Base-by-base conservation (phyloP, 2,888 invertebrate species). In the Macrophya alboannulata region DNA sequence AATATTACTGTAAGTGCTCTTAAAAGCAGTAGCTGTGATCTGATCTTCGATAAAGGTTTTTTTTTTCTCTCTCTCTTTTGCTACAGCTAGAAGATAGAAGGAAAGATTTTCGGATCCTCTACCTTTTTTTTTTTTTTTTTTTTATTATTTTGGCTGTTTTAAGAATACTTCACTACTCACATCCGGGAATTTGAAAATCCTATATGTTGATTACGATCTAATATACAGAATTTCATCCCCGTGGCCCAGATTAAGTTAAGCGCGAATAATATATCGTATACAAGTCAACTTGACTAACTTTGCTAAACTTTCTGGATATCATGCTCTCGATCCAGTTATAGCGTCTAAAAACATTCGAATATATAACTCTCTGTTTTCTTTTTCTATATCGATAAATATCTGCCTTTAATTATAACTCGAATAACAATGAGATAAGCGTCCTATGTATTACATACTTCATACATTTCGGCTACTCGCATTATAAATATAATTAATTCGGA, bases 141-240 rank as follows among this genome's bases (percentile, higher is more conserved):
- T 31, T 21, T 25, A n/a, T 21, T 37, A 45, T 17, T 45, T 62
- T 21, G 37, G 45, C 82, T 48, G 10, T 83, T 51, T n/a, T 25
- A 62, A 81, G 62, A 77, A 81, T 81, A 62, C 81, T 21, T 43
- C 37, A 21, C 68, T 83, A 83, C 40, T 88, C 87, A 85, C 74
- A 84, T 88, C 86, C 84, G 87, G 86, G 86, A 90, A 90, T 89
- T 89, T 86, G 85, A 89, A 90, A 90, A 89, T 89, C 87, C 89
- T 90, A 90, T 87, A 86, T 89, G 68, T 71, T 83, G 83, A 48
- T 83, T 68, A 71, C 37, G 43, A 37, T 68, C 83, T 83, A 83
- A 48, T 83, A 43, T 40, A 71, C 68, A 68, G 83, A 68, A 71
- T 83, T 83, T 17, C 51, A 31, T 15, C 68, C 25, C 37, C 83